These are phyloP conservation scores for Zosterops borbonicus DNA, from an alignment of 2,113 vertebrate genomes.

Conservation along the genomic window DNA sequence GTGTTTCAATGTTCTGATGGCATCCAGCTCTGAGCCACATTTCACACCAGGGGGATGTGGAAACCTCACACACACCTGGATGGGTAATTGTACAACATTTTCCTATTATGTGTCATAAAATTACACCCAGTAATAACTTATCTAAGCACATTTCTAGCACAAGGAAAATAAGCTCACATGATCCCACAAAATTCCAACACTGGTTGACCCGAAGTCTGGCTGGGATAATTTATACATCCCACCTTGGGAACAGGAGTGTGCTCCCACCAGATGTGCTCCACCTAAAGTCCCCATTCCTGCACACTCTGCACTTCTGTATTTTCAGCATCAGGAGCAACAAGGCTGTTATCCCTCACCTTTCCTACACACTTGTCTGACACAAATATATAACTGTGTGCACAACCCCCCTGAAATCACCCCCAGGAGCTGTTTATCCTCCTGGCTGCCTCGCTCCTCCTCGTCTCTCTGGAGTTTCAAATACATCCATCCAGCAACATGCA, in stretches of 20 bases:
- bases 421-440: not conserved
- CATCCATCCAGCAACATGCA: not conserved
- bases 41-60: not conserved
- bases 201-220: accelerated
- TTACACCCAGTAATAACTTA: not conserved
- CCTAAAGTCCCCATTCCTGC: accelerated
- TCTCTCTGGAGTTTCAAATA: not conserved
- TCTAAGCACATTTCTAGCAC: not conserved
- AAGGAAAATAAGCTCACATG: not conserved
- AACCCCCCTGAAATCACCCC: not conserved
- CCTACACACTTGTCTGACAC: accelerated
- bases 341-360: not conserved
- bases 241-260: accelerated
- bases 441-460: not conserved
- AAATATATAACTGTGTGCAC: accelerated
- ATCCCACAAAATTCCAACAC: not conserved
- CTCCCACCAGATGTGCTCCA: not conserved
- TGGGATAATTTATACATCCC: not conserved
- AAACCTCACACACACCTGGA: not conserved
- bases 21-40: not conserved
- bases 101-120: not conserved
- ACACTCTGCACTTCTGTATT: accelerated
- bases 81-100: not conserved
- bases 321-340: accelerated
- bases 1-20: not conserved